Evolutionary conservation across 2,797 vertebrate genomes (phyloP).

Genomic region (Catharus ustulatus): DNA sequence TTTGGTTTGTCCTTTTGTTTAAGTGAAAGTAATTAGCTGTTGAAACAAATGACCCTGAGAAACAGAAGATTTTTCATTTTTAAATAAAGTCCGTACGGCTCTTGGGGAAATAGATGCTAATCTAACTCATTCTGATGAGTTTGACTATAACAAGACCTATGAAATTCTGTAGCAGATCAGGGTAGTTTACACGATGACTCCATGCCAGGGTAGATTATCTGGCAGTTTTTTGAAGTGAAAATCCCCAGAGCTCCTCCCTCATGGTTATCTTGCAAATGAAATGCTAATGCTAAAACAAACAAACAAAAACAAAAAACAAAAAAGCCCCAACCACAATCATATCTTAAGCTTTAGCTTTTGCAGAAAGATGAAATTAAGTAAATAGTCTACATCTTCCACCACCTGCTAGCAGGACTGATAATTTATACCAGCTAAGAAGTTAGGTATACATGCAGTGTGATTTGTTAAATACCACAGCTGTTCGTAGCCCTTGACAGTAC

Average conservation of each 20-base stretch:
- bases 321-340: background rate
- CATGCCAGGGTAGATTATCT: background rate
- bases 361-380: background rate
- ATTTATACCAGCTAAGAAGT: background rate
- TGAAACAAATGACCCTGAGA: background rate
- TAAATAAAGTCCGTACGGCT: background rate
- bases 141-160: background rate
- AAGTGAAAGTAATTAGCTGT: background rate
- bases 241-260: background rate
- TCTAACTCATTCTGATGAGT: background rate
- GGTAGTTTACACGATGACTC: background rate
- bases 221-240: background rate
- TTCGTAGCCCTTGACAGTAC: background rate
- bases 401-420: background rate
- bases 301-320: background rate
- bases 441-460: background rate
- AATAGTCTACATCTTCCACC: background rate
- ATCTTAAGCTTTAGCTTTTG: background rate
- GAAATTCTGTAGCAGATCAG: background rate
- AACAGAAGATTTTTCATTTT: background rate
- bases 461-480: background rate
- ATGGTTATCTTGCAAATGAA: background rate
- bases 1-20: background rate
- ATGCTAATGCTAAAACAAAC: background rate
- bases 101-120: background rate